These are phyloP conservation scores for Eupithecia subfuscata DNA, from an alignment of 2,888 invertebrate species.

Conservation along the genomic window DNA sequence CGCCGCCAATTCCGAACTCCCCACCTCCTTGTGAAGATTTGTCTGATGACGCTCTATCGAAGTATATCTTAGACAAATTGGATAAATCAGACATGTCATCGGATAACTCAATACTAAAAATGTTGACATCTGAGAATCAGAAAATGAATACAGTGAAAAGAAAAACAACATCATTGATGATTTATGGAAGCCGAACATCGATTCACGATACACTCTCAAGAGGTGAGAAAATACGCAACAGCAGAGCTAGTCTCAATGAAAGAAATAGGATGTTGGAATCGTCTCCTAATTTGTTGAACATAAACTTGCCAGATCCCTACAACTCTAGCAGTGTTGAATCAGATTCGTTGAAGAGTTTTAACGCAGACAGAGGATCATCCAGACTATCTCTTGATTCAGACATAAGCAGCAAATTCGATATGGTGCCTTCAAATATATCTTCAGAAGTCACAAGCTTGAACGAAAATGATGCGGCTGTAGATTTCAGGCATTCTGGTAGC, in stretches of 20 bases:
- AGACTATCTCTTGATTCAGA: slow-evolving; percentile 78
- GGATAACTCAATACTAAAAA: slow-evolving; percentile 79
- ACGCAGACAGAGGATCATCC: slow-evolving; percentile 77
- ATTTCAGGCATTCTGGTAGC: slow-evolving; percentile 76
- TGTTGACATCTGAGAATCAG: slow-evolving; percentile 77
- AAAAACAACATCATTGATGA: slow-evolving; percentile 80
- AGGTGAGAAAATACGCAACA: slow-evolving; percentile 79
- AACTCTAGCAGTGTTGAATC: slow-evolving; percentile 73
- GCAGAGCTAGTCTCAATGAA: slow-evolving; percentile 75
- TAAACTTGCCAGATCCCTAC: slow-evolving; percentile 66
- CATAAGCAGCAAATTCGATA: slow-evolving; percentile 80
- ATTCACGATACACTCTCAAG: slow-evolving; percentile 80
- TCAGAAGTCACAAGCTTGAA: slow-evolving; percentile 75
- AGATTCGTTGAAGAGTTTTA: slow-evolving; percentile 76
- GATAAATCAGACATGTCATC: slow-evolving; percentile 77
- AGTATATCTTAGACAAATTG: slow-evolving; percentile 81
- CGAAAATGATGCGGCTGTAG: slow-evolving; percentile 79
- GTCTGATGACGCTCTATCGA: slow-evolving; percentile 84
- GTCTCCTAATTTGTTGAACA: slow-evolving; percentile 59
- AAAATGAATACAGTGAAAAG: slow-evolving; percentile 75
- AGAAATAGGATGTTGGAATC: slow-evolving; percentile 63
- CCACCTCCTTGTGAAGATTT: slow-evolving; percentile 90
- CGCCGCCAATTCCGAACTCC: slow-evolving; percentile 90
- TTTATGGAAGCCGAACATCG: slow-evolving; percentile 79
- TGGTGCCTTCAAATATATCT: slow-evolving; percentile 70